A percentile compares a stretch with the other conserved stretches of the same genome.
These are phyloP conservation scores for Spicauda simplicius DNA, from an alignment of 2,888 invertebrate genomes.

Conservation along the genomic window DNA sequence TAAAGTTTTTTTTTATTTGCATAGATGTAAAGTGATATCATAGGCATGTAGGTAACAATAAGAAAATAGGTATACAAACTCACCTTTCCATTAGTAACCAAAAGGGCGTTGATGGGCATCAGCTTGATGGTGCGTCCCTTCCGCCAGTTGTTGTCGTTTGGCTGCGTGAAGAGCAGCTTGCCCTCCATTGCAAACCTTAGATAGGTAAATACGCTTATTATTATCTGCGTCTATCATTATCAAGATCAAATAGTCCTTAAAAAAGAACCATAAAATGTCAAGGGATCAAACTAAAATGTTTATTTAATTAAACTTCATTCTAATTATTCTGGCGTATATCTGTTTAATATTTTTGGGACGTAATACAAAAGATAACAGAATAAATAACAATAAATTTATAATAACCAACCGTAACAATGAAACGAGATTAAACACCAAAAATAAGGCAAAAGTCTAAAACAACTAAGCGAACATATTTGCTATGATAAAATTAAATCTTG, in stretches of 20 bases:
- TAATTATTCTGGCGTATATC: constrained; percentile 22
- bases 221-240: neutral
- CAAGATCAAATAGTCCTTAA: neutral
- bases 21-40: too few species aligned
- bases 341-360: constrained; percentile 16
- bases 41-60: too few species aligned
- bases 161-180: constrained; percentile 93
- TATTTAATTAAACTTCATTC: too few species aligned
- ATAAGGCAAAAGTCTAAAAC: constrained; percentile 19
- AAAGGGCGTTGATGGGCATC: constrained; percentile 93
- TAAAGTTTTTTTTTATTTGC: too few species aligned
- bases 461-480: constrained; percentile 13
- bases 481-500: constrained; percentile 13
- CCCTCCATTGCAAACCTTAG: constrained; percentile 94
- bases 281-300: too few species aligned
- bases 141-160: constrained; percentile 96
- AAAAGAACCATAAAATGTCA: neutral
- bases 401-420: neutral
- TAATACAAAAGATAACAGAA: neutral
- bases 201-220: constrained; percentile 40
- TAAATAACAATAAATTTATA: neutral
- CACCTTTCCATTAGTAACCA: constrained; percentile 97
- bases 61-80: constrained; percentile 41
- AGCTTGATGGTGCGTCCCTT: constrained; percentile 95
- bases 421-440: constrained; percentile 3